A percentile compares a stretch with the other conserved stretches of the same genome.
These are phyloP conservation scores for Chaunax sp. DNA, from an alignment of 2,797 vertebrate species.

Conservation along the genomic window DNA sequence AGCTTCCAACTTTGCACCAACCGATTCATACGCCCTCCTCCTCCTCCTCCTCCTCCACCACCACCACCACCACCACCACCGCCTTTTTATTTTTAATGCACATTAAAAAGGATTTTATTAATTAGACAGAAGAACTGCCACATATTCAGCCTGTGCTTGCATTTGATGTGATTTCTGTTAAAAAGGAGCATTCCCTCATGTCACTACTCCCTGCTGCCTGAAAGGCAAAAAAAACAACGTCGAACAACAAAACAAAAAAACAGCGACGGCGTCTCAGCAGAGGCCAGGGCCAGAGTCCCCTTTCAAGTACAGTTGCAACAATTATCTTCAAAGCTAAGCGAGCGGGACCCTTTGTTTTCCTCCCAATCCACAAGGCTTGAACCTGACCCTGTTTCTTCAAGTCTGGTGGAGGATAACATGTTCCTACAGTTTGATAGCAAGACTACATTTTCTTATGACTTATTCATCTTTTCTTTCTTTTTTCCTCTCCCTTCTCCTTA, in stretches of 20 bases:
- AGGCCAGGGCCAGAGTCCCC: slow-evolving; percentile 70
- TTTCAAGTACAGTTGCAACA: slow-evolving; percentile 81
- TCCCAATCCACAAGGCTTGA: slow-evolving; percentile 79
- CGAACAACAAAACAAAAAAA: slow-evolving; percentile 73
- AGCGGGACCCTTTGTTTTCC: slow-evolving; percentile 84
- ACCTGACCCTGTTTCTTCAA: slow-evolving; percentile 84
- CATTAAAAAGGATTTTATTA: slow-evolving; percentile 79
- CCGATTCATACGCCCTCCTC: slow-evolving; percentile 39
- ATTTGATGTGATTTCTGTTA: slow-evolving; percentile 78
- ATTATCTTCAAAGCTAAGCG: slow-evolving; percentile 82
- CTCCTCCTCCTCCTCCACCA: slow-evolving; percentile 14
- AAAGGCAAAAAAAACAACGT: slow-evolving; percentile 58
- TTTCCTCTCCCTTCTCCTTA: slow-evolving; percentile 71
- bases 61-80: too few relatives aligned
- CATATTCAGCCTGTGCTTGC: slow-evolving; percentile 40
- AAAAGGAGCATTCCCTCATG: slow-evolving; percentile 74
- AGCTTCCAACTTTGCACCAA: slow-evolving; percentile 52
- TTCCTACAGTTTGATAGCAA: slow-evolving; percentile 84
- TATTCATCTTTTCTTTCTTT: slow-evolving; percentile 82
- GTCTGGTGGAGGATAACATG: slow-evolving; percentile 83
- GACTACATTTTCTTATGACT: slow-evolving; percentile 85
- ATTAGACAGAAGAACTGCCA: slow-evolving; percentile 71
- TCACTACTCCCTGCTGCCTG: slow-evolving; percentile 69
- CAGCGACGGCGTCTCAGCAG: slow-evolving; percentile 71
- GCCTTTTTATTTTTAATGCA: slow-evolving; percentile 76